Conservation (phyloP, 2,797 vertebrate species). For the Poeciliopsis paucimaculata region DNA sequence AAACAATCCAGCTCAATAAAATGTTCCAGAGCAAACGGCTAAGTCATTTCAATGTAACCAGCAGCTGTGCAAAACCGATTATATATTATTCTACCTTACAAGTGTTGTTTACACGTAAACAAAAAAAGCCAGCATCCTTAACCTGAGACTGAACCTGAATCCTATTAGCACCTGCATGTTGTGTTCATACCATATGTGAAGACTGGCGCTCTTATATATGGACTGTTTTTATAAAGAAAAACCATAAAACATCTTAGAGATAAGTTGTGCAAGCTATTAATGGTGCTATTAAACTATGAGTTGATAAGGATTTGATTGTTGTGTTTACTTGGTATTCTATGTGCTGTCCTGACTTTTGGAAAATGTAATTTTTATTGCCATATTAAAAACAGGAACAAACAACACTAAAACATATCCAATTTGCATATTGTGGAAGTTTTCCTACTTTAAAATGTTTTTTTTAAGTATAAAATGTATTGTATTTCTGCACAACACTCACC, state of each 20-base stretch:
- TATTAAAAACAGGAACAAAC: neutral
- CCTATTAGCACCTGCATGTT: neutral
- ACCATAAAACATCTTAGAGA: neutral
- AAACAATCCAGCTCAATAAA: neutral
- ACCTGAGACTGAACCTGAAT: neutral
- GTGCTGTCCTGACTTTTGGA: neutral
- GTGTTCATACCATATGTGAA: neutral
- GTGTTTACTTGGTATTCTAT: neutral
- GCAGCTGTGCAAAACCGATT: neutral
- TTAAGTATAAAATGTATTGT: neutral
- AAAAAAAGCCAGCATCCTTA: neutral
- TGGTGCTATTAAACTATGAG: neutral
- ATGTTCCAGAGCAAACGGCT: neutral
- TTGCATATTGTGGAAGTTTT: neutral
- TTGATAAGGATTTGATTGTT: neutral
- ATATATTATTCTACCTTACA: neutral
- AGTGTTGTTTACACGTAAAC: neutral
- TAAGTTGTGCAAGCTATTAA: neutral
- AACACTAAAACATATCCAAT: neutral
- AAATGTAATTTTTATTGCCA: neutral
- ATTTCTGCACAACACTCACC: conserved; percentile 56
- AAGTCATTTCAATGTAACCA: neutral
- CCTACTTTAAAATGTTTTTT: neutral
- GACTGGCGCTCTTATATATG: neutral
- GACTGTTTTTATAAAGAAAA: neutral